These are phyloP conservation scores for Acanthochromis polyacanthus DNA, from an alignment of 2,113 vertebrate species.

Conservation along the genomic window DNA sequence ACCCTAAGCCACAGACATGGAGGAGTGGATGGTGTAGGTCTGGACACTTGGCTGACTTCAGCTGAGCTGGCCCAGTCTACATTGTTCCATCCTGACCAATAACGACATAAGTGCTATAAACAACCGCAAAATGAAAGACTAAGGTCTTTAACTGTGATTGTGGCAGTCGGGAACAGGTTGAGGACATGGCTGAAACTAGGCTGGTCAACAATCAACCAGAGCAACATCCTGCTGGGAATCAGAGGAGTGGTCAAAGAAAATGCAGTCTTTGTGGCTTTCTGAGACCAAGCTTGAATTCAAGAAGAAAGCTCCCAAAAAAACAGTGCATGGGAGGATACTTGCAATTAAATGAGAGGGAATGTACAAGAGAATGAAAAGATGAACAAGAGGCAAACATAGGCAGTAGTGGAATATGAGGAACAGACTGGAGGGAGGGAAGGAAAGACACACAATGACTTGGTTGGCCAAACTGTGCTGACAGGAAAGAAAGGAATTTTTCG, in stretches of 20 bases:
- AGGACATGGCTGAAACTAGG: conserved; percentile 52
- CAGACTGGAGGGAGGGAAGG: conserved; percentile 34
- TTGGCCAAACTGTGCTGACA: conserved; percentile 56
- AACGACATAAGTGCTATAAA: conserved; percentile 58
- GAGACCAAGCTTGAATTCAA: conserved; percentile 37
- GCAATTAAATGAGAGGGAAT: conserved; percentile 46
- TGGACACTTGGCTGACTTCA: conserved; percentile 65
- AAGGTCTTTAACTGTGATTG: conserved; percentile 50
- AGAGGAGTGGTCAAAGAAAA: conserved; percentile 19
- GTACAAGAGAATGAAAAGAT: conserved; percentile 46
- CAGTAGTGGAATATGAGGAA: conserved; percentile 28
- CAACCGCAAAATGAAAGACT: conserved; percentile 71
- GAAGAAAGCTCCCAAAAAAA: conserved; percentile 35
- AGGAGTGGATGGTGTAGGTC: conserved; percentile 17
- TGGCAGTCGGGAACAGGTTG: conserved; percentile 54
- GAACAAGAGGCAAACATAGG: conserved; percentile 34
- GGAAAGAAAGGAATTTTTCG: conserved; percentile 56
- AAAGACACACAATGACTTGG: conserved; percentile 51
- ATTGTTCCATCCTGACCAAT: conserved; percentile 64
- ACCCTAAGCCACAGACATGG: conserved; percentile 56
- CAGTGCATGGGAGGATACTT: conserved; percentile 15
- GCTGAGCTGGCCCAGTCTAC: conserved; percentile 41
- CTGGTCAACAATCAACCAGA: conserved; percentile 56
- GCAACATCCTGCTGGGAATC: conserved; percentile 59
- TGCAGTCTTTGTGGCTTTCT: conserved; percentile 41